phyloP scores from a whole-genome alignment of 2,797 vertebrate species.

The Rousettus madagascariensis region DNA sequence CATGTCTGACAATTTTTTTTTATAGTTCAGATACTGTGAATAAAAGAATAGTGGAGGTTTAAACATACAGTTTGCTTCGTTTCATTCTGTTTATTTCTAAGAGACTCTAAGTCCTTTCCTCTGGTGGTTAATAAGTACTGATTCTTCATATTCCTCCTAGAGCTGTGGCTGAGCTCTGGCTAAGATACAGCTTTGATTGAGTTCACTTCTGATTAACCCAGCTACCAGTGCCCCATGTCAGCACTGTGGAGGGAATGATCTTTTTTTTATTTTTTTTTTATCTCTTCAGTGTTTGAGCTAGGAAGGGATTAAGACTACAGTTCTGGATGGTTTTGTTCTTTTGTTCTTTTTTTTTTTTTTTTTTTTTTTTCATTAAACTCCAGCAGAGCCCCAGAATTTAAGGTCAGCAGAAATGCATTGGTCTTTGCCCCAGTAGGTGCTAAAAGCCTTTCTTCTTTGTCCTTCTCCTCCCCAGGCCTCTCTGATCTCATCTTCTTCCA shows the following conservation, averaged over 20 bases:
- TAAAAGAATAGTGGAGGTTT: neutral
- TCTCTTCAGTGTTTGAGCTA: neutral
- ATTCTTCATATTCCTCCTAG: neutral
- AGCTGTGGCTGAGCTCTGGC: neutral
- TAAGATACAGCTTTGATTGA: neutral
- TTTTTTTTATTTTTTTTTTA: neutral
- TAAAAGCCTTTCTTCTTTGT: neutral
- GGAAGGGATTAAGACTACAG: neutral
- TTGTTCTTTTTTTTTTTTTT: constrained; percentile 7
- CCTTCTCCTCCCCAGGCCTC: neutral
- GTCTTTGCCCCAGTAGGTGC: neutral
- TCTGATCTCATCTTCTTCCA: neutral
- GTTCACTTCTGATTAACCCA: neutral
- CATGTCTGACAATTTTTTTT: neutral
- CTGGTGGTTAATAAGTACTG: neutral
- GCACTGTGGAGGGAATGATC: neutral
- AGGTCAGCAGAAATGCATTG: neutral
- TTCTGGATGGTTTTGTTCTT: neutral
- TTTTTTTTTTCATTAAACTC: neutral
- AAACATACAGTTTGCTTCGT: neutral
- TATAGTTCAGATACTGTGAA: neutral
- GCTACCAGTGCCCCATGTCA: neutral
- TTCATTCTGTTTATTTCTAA: constrained; percentile 25
- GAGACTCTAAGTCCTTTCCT: neutral
- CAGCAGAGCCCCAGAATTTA: neutral